Conservation (phyloP, 2,888 invertebrate species). For the Phortica magna region DNA sequence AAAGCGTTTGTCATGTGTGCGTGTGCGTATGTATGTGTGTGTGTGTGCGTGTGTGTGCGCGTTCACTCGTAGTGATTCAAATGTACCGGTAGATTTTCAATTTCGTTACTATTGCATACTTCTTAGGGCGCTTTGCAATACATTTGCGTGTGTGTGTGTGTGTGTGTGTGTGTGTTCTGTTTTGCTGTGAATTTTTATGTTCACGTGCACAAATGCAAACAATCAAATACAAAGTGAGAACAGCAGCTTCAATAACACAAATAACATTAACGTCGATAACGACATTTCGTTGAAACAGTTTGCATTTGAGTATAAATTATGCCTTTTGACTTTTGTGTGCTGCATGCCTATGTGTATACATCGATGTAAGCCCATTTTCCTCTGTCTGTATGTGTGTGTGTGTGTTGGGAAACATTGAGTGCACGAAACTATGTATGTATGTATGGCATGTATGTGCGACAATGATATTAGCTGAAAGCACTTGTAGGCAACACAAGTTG, state of each 20-base stretch:
- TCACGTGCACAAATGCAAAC: neutral
- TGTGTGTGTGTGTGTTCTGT: constrained; percentile 21
- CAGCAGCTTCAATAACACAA: neutral
- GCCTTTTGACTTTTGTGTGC: neutral
- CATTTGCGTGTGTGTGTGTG: neutral
- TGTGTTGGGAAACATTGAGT: neutral
- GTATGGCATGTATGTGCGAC: no score
- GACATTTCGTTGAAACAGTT: neutral
- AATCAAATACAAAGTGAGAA: constrained; percentile 6
- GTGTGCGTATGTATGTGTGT: constrained; percentile 42
- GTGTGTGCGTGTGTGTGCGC: no score
- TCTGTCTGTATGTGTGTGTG: constrained; percentile 32
- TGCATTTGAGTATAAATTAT: neutral
- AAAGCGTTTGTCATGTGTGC: neutral
- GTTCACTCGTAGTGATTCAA: no score
- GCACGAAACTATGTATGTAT: no score
- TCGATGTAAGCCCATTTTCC: constrained; percentile 2
- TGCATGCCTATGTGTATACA: neutral
- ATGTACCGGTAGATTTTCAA: constrained; percentile 40
- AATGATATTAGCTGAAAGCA: no score
- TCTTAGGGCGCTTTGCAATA: neutral
- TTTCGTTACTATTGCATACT: no score
- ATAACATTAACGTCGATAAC: neutral
- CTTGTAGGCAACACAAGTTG: neutral
- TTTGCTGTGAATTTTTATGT: no score